Evolutionary conservation across 2,797 vertebrate species (phyloP).

Genomic region (Amblyopsis hoosieri): DNA sequence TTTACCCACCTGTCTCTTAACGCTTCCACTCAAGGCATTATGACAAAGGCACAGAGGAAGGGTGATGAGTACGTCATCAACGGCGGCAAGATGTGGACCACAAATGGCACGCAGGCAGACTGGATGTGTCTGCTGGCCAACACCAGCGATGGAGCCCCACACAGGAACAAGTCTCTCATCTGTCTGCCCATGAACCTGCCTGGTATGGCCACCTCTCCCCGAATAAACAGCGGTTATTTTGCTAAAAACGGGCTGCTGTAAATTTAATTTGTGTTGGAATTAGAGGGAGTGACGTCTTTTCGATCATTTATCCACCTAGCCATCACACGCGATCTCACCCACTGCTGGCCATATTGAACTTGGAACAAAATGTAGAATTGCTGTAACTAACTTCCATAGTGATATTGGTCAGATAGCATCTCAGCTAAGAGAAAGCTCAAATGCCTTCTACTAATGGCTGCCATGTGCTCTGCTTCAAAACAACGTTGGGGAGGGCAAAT

Average conservation of each 20-base stretch:
- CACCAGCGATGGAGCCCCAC: constrained; percentile 76
- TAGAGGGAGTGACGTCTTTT: too few relatives aligned
- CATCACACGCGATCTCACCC: too few relatives aligned
- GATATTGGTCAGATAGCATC: too few relatives aligned
- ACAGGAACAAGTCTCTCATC: constrained; percentile 86
- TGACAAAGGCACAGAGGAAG: constrained; percentile 81
- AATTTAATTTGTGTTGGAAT: neutral
- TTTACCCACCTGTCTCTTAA: neutral
- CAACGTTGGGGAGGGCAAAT: too few relatives aligned
- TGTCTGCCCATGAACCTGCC: constrained; percentile 84
- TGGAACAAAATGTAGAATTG: too few relatives aligned
- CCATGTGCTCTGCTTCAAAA: too few relatives aligned
- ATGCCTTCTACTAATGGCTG: too few relatives aligned
- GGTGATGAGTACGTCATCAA: constrained; percentile 83
- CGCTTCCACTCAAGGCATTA: constrained; percentile 71
- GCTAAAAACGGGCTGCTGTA: neutral
- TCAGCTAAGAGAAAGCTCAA: too few relatives aligned
- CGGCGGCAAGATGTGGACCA: constrained; percentile 88
- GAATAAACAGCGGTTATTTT: neutral
- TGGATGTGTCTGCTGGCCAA: constrained; percentile 88
- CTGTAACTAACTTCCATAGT: too few relatives aligned
- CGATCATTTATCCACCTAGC: too few relatives aligned
- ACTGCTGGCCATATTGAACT: too few relatives aligned
- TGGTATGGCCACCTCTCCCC: constrained; percentile 62
- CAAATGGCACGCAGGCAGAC: constrained; percentile 80